Conservation (phyloP, 2,888 invertebrate species). For the Lacanobia oleracea region DNA sequence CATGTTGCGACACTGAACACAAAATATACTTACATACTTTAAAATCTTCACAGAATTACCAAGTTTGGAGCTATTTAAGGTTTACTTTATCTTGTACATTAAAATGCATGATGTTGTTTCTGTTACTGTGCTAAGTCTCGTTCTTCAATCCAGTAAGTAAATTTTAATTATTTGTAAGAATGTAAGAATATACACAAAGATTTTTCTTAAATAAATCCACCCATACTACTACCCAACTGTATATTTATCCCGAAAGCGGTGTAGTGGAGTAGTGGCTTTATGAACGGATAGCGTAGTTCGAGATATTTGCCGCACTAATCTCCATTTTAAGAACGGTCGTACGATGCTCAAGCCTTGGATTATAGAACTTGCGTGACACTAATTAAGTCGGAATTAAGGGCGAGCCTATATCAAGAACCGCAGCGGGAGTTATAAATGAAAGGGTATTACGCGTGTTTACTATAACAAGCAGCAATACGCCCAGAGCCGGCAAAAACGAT, state of each 20-base stretch:
- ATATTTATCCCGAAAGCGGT: constrained; percentile 62
- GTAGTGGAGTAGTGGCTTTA: constrained; percentile 79
- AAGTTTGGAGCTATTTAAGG: constrained; percentile 38
- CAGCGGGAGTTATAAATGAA: constrained; percentile 89
- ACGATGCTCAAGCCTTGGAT: constrained; percentile 89
- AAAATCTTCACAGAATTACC: constrained; percentile 71
- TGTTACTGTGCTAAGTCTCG: neutral
- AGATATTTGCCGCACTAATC: constrained; percentile 90
- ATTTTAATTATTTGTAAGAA: constrained; percentile 34
- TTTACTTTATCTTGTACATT: constrained; percentile 43
- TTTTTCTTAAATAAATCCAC: constrained; percentile 61
- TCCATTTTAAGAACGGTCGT: constrained; percentile 90
- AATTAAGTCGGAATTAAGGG: constrained; percentile 90
- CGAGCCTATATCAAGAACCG: constrained; percentile 89
- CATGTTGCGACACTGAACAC: constrained; percentile 82
- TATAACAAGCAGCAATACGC: constrained; percentile 77
- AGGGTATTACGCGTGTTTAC: constrained; percentile 87
- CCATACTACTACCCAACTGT: constrained; percentile 51
- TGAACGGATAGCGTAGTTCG: constrained; percentile 86
- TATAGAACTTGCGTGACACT: constrained; percentile 90
- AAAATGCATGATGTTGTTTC: constrained; percentile 8
- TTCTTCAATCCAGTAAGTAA: constrained; percentile 21
- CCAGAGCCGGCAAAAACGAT: constrained; percentile 70
- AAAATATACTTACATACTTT: constrained; percentile 83
- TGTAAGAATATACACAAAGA: constrained; percentile 33